Evolutionary conservation across 2,888 invertebrate genomes (phyloP).

Genomic region (Zaprionus obscuricornis): DNA sequence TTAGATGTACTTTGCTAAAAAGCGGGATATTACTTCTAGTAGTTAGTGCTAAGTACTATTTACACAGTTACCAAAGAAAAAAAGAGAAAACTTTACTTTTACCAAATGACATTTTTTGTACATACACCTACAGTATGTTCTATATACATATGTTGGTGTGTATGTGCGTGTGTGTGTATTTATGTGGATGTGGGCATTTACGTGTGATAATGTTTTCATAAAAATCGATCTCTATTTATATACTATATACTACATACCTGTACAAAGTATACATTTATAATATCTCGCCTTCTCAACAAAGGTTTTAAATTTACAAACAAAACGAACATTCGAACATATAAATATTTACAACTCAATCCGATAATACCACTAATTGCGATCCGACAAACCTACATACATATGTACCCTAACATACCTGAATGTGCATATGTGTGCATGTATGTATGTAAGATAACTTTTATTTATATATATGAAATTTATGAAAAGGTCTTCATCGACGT

Average conservation of each 20-base stretch:
- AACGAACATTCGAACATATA: background rate
- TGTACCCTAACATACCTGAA: conserved; percentile 21
- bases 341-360: conserved; percentile 39
- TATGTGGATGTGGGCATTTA: too few species aligned
- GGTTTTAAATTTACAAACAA: conserved; percentile 37
- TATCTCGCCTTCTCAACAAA: too few species aligned
- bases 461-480: conserved; percentile 58
- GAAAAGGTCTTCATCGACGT: conserved; percentile 72
- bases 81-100: too few species aligned
- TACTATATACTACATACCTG: too few species aligned
- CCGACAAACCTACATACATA: conserved; percentile 16
- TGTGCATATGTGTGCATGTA: background rate
- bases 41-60: conserved; percentile 63
- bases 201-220: too few species aligned
- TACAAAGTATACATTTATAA: conserved; percentile 30
- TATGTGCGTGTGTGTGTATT: too few species aligned
- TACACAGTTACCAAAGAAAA: conserved; percentile 44
- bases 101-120: too few species aligned
- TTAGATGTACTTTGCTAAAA: conserved; percentile 33
- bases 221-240: too few species aligned
- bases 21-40: conserved; percentile 41
- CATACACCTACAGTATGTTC: too few species aligned
- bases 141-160: too few species aligned
- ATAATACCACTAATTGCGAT: too few species aligned
- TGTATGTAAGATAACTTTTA: conserved; percentile 43